phyloP scores from a whole-genome alignment of 2,113 vertebrate species.

The Nycticryphes semicollaris region DNA sequence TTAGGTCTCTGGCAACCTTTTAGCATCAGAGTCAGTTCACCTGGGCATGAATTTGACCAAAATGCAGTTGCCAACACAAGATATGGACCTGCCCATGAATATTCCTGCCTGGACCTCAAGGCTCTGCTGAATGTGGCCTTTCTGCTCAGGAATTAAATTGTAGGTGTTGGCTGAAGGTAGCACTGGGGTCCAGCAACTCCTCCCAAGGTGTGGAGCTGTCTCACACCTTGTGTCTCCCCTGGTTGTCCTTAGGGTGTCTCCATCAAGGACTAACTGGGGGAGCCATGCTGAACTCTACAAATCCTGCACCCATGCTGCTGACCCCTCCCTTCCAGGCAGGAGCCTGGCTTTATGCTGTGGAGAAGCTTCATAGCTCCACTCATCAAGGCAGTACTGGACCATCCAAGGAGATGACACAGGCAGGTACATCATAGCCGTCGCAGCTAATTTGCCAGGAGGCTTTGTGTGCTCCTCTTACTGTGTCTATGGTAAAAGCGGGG shows the following conservation, averaged over 20 bases:
- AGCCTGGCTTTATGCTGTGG: accelerated
- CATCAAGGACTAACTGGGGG: neutral
- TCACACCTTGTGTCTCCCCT: neutral
- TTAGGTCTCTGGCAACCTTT: neutral
- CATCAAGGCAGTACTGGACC: neutral
- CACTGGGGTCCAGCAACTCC: neutral
- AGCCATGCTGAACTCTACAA: neutral
- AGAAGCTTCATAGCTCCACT: neutral
- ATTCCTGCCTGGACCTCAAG: neutral
- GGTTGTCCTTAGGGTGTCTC: neutral
- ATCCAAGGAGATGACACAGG: neutral
- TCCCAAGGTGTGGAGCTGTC: neutral
- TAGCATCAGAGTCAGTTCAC: neutral
- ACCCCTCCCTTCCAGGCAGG: neutral
- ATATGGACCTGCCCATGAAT: neutral
- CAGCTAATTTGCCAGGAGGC: neutral
- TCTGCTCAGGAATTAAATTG: neutral
- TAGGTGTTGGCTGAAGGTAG: neutral
- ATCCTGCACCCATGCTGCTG: no score
- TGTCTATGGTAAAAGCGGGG: neutral
- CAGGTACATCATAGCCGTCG: neutral
- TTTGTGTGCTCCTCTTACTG: neutral
- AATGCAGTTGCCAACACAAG: neutral
- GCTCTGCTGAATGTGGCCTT: neutral
- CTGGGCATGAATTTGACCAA: neutral